These are phyloP conservation scores for Sebastolobus alascanus DNA, from an alignment of 2,797 vertebrate species.

Conservation along the genomic window DNA sequence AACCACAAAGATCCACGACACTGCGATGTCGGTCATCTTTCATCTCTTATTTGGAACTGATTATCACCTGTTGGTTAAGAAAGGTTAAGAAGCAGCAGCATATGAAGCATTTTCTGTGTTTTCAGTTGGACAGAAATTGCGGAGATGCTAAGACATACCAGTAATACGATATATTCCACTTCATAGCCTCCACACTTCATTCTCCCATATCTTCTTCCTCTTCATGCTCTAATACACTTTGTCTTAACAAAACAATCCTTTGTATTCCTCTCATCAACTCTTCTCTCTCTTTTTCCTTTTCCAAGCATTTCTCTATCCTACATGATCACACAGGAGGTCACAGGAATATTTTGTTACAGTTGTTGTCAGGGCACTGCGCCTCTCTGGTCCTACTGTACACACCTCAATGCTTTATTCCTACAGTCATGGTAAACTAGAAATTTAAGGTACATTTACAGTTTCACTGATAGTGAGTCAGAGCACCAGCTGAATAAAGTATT, in stretches of 20 bases:
- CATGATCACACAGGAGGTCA: background rate
- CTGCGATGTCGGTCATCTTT: too few species aligned
- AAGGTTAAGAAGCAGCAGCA: background rate
- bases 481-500: background rate
- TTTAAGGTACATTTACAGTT: background rate
- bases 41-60: background rate
- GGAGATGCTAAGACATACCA: too few species aligned
- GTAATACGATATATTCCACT: background rate
- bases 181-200: background rate
- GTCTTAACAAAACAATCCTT: constrained; percentile 26
- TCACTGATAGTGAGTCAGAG: background rate
- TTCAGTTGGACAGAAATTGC: too few species aligned
- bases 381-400: background rate
- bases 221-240: constrained; percentile 21
- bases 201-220: constrained; percentile 39
- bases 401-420: background rate
- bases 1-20: too few species aligned
- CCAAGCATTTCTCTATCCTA: background rate
- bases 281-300: constrained; percentile 9
- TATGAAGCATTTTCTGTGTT: too few species aligned
- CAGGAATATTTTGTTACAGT: constrained; percentile 50
- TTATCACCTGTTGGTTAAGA: background rate
- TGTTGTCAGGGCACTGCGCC: background rate
- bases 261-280: constrained; percentile 10
- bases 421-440: background rate